Conservation (phyloP, 2,113 vertebrate genomes). For the Hippocampus abdominalis region DNA sequence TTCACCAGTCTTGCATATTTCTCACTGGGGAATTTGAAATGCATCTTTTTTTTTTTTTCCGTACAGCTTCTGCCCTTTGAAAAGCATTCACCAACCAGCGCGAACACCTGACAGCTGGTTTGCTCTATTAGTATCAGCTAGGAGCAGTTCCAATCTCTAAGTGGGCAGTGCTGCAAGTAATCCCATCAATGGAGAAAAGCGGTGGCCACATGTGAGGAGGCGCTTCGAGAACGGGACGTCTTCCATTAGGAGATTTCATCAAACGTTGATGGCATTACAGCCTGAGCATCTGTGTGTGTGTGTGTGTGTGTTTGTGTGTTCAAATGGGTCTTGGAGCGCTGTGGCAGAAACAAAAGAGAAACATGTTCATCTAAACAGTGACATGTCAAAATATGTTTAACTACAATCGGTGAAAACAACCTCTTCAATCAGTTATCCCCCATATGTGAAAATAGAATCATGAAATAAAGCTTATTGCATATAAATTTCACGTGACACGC, state of each 20-base stretch:
- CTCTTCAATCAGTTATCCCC: not conserved
- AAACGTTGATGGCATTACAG: conserved; percentile 64
- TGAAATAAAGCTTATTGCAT: not conserved
- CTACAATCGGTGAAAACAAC: not conserved
- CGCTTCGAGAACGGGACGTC: conserved; percentile 44
- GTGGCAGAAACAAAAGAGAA: not conserved
- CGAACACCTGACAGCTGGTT: conserved; percentile 35
- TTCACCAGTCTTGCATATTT: conserved; percentile 1
- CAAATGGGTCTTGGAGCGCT: not conserved
- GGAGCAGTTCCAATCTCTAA: conserved; percentile 70
- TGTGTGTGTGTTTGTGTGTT: not conserved
- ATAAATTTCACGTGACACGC: conserved; percentile 6
- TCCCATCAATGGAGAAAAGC: conserved; percentile 70
- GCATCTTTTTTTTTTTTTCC: conserved; percentile 21
- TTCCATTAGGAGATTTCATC: conserved; percentile 71
- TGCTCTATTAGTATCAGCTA: conserved; percentile 57
- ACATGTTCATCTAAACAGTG: not conserved
- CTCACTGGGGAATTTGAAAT: not conserved
- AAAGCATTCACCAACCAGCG: conserved; percentile 30
- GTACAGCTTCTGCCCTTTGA: conserved; percentile 47
- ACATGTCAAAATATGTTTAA: no score
- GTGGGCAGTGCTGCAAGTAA: conserved; percentile 67
- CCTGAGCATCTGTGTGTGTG: not conserved
- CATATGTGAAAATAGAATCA: not conserved
- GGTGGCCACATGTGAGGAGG: conserved; percentile 68